A percentile compares a stretch with the other conserved stretches of the same genome.
phyloP scores from a whole-genome alignment of 2,797 vertebrate species.

The Ptychobarbus kaznakovi region DNA sequence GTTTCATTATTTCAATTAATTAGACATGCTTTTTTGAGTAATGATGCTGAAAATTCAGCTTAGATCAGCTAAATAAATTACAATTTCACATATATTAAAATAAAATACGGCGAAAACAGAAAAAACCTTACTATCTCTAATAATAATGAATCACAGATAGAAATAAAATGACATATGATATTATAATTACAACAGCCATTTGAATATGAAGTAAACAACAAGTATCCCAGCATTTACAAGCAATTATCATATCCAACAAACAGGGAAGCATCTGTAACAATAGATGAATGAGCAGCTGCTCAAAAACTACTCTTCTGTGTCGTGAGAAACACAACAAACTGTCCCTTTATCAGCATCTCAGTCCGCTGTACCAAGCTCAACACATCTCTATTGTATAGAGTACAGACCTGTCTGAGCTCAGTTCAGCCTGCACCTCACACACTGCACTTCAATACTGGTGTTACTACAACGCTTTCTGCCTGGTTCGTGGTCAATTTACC shows the following conservation, averaged over 20 bases:
- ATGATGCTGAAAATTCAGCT: no score
- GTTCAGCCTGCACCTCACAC: background rate
- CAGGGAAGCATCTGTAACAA: background rate
- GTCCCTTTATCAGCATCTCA: slow-evolving; percentile 23
- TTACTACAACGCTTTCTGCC: no score
- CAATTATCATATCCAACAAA: background rate
- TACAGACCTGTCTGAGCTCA: slow-evolving; percentile 41
- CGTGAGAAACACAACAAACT: slow-evolving; percentile 51
- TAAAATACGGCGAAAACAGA: no score
- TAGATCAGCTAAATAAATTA: no score
- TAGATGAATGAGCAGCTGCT: background rate
- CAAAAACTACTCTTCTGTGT: slow-evolving; percentile 41
- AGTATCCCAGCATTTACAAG: background rate
- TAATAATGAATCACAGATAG: background rate
- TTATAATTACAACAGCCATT: background rate
- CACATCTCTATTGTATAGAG: slow-evolving; percentile 53
- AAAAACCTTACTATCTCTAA: no score
- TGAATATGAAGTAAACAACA: background rate
- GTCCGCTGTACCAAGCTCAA: slow-evolving; percentile 32
- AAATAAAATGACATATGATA: background rate
- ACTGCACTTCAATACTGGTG: background rate
- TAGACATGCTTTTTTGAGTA: no score
- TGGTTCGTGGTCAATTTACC: background rate
- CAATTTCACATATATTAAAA: no score
- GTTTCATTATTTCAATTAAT: no score